A percentile compares a stretch with the other conserved stretches of the same genome.
phyloP scores from a whole-genome alignment of 2,888 invertebrate genomes.

The Drosophila setosimentum region DNA sequence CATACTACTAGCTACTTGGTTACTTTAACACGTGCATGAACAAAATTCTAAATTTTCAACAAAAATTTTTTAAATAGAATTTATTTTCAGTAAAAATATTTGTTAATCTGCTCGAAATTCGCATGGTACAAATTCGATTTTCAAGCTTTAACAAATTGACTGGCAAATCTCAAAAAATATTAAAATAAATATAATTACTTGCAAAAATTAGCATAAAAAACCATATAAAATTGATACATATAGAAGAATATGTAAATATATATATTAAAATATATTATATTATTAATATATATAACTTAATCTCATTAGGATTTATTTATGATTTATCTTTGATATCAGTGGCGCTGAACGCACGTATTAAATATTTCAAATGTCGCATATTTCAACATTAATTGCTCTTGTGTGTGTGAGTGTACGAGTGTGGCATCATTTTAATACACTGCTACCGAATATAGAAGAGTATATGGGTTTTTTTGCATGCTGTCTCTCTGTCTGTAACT shows the following conservation, averaged over 20 bases:
- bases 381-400: constrained; percentile 36
- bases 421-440: constrained; percentile 20
- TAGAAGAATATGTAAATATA: background rate
- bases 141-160: no score
- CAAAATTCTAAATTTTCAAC: background rate
- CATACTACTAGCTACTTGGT: background rate
- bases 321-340: constrained; percentile 32
- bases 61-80: background rate
- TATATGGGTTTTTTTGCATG: background rate
- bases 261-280: constrained; percentile 2
- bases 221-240: background rate
- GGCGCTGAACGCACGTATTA: constrained; percentile 44
- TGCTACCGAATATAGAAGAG: background rate
- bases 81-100: background rate
- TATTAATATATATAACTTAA: constrained; percentile 1
- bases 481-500: no score
- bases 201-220: background rate
- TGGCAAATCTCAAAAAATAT: background rate
- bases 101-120: background rate
- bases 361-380: constrained; percentile 57
- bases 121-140: background rate
- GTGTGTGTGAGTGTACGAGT: background rate
- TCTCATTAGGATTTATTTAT: constrained; percentile 23
- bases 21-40: background rate
- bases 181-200: constrained; percentile 15